These are phyloP conservation scores for Gambusia yucatana DNA, from an alignment of 2,797 vertebrate genomes.

Conservation along the genomic window DNA sequence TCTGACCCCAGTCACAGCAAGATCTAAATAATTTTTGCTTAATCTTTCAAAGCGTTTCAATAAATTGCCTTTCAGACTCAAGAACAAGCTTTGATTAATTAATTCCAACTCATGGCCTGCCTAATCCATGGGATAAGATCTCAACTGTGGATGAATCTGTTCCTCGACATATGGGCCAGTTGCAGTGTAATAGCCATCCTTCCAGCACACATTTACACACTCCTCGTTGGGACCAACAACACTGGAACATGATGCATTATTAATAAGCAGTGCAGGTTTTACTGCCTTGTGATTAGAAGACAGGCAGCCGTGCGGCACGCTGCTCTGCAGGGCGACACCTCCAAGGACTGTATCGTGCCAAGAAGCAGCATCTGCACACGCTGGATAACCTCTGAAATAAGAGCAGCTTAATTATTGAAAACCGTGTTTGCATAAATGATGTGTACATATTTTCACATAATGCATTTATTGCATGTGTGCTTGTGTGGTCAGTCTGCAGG, in stretches of 20 bases:
- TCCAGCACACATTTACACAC: neutral
- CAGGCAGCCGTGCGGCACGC: conserved; percentile 18
- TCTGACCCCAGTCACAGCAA: conserved; percentile 22
- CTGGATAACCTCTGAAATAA: conserved; percentile 34
- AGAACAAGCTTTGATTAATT: conserved; percentile 54
- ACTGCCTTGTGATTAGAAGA: conserved; percentile 42
- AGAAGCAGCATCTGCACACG: conserved; percentile 1
- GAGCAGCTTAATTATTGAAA: conserved; percentile 16
- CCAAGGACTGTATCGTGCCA: conserved; percentile 14
- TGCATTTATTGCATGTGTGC: conserved; percentile 3
- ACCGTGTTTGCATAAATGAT: conserved; percentile 20
- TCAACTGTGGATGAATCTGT: conserved; percentile 30
- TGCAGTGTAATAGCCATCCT: conserved; percentile 9
- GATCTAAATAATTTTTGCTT: conserved; percentile 53
- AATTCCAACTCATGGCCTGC: conserved; percentile 44
- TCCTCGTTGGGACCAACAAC: conserved; percentile 32
- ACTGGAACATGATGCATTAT: conserved; percentile 68
- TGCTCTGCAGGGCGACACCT: conserved; percentile 27
- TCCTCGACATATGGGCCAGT: conserved; percentile 25
- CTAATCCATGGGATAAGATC: conserved; percentile 50
- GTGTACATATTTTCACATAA: neutral
- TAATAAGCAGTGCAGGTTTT: conserved; percentile 68
- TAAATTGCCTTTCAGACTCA: conserved; percentile 44
- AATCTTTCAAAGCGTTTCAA: conserved; percentile 56
- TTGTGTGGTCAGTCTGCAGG: conserved; percentile 25